Base-by-base conservation (phyloP, 2,113 vertebrate genomes). In the Ptilorrhoa leucosticta region DNA sequence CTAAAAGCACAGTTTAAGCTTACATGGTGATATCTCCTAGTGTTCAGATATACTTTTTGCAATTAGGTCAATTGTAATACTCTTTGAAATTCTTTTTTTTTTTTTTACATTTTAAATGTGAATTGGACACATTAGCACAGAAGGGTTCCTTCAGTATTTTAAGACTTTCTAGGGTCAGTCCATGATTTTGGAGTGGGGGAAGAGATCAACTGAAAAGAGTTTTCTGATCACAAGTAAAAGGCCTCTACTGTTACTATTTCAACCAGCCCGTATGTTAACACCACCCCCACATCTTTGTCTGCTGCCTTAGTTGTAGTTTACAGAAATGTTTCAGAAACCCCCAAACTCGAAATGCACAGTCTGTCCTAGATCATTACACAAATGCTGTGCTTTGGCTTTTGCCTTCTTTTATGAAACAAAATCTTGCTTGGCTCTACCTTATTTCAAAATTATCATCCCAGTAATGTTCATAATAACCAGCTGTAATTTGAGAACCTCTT, bases 101-200 rank as follows among this genome's bases (percentile, higher is more conserved):
- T 26, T 51, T 39, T 16, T 33, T 13, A 0, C 11, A 3, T 56
- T 65, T 30, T 33, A 42, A 63, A 73, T 20, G 21, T 3, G 1
- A 77, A 90, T 27, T 1, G 1, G 35, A 45, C 21, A 20, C 15
- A 7, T 15, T 11, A 33, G 31, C 37, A 33, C 0, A 2, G 39
- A 80, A 58, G 10, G 20, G 20, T 47, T 89, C 15, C 31, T 70
- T 72, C 18, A 47, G 13, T 78, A 47, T 65, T 66, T 69, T 40
- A 57, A n/a, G 19, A 68, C 53, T 71, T 80, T 44, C 21, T 69
- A n/a, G 54, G 13, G 15, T 37, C 27, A 79, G 51, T 45, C 35
- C 14, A 6, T 45, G 17, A 45, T 37, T 64, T 56, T 76, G 35
- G 28, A 58, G 11, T 15, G 47, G 12, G 14, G 10, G 19, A 91